Conservation (phyloP, 2,113 vertebrate genomes). For the Fulmarus glacialis region DNA sequence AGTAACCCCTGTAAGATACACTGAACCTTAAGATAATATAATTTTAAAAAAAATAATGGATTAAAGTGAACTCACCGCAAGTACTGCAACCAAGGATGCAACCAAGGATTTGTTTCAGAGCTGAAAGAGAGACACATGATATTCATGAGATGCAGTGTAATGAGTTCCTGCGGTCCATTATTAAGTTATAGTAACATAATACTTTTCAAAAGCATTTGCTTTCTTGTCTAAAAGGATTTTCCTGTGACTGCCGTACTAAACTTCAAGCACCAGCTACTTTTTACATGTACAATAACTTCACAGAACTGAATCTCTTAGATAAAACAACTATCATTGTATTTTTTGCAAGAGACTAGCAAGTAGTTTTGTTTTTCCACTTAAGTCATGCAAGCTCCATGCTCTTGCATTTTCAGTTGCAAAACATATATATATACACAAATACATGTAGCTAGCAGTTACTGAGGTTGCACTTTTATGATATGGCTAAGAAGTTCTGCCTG, state of each 20-base stretch:
- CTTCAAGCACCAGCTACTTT: not conserved
- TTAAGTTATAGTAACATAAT: not conserved
- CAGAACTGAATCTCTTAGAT: not conserved
- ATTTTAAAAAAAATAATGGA: not conserved
- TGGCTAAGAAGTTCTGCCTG: not conserved
- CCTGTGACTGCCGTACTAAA: not conserved
- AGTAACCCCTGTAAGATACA: not conserved
- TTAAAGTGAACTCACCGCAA: not conserved
- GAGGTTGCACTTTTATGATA: not conserved
- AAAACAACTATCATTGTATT: not conserved
- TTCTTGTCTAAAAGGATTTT: not conserved
- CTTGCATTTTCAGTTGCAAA: not conserved
- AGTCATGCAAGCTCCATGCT: not conserved
- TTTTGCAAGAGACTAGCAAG: not conserved
- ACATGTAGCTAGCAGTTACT: not conserved
- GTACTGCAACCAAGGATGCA: not conserved
- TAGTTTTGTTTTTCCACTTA: not conserved
- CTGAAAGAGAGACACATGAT: not conserved
- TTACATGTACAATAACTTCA: not conserved
- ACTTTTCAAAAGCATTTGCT: not conserved
- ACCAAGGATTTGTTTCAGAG: not conserved
- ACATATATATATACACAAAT: not conserved
- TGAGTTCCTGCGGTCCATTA: not conserved
- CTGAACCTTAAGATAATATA: not conserved
- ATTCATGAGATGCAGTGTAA: not conserved